These are phyloP conservation scores for Glareola pratincola DNA, from an alignment of 2,113 vertebrate species.

Conservation along the genomic window DNA sequence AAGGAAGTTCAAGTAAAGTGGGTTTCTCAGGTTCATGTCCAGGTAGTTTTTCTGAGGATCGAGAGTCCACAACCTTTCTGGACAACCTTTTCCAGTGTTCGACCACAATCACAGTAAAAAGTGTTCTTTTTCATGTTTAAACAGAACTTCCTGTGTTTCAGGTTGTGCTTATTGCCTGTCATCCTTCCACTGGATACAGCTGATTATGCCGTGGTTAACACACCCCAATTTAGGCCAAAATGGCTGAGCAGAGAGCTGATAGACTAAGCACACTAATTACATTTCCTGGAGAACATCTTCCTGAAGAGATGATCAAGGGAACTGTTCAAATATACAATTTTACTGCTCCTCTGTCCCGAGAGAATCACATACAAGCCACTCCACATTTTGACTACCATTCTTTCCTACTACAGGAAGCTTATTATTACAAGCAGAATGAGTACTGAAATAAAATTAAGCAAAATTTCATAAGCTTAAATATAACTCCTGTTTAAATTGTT, in stretches of 20 bases:
- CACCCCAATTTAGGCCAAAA: background rate
- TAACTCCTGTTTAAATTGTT: background rate
- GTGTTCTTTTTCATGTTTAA: background rate
- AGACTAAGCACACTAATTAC: background rate
- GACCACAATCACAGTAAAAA: background rate
- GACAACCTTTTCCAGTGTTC: background rate
- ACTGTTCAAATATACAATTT: background rate
- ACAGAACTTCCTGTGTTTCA: background rate
- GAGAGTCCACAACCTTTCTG: background rate
- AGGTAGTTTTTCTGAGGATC: background rate
- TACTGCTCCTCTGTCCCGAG: background rate
- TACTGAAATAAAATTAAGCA: constrained; percentile 18
- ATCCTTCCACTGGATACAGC: background rate
- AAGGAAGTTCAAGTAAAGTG: background rate
- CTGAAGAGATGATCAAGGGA: background rate
- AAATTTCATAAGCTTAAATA: constrained; percentile 16
- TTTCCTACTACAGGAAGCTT: background rate
- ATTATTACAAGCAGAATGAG: background rate
- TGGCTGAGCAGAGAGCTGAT: background rate
- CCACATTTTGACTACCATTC: background rate
- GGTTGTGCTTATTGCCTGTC: background rate
- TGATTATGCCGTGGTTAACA: background rate
- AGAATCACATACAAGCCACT: background rate
- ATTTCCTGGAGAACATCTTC: background rate
- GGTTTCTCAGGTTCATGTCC: background rate